A percentile compares a stretch with the other conserved stretches of the same genome.
Conservation (phyloP, 2,113 vertebrate species). For the Brachyistius frenatus region DNA sequence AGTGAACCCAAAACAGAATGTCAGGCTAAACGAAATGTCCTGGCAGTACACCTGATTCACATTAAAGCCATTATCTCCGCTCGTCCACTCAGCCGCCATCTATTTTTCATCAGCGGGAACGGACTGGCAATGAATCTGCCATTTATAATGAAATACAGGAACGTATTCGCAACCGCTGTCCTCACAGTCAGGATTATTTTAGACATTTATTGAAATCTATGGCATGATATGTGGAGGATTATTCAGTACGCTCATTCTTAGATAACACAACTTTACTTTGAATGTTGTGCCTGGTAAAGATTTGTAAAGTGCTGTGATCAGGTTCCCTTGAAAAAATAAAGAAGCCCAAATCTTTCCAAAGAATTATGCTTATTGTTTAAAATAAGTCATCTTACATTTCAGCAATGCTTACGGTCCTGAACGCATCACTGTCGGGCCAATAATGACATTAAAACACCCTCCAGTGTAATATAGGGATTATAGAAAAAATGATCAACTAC, state of each 20-base stretch:
- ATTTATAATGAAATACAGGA: constrained; percentile 33
- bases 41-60: constrained; percentile 78
- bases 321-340: too few species aligned
- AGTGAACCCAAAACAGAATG: constrained; percentile 66
- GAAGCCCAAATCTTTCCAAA: too few species aligned
- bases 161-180: constrained; percentile 36
- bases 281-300: not conserved
- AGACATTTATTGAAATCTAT: constrained; percentile 34
- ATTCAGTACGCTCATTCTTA: not conserved
- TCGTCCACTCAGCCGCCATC: constrained; percentile 56
- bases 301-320: not conserved
- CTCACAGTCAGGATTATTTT: constrained; percentile 26
- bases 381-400: too few species aligned
- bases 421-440: too few species aligned
- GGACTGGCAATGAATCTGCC: constrained; percentile 33
- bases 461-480: too few species aligned
- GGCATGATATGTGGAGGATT: constrained; percentile 31
- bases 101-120: constrained; percentile 71
- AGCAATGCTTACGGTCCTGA: too few species aligned
- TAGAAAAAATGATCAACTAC: too few species aligned
- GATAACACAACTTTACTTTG: not conserved
- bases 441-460: too few species aligned
- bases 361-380: too few species aligned
- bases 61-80: constrained; percentile 80
- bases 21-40: constrained; percentile 65